Base-by-base conservation (phyloP, 2,888 invertebrate genomes). In the Zele albiditarsus region DNA sequence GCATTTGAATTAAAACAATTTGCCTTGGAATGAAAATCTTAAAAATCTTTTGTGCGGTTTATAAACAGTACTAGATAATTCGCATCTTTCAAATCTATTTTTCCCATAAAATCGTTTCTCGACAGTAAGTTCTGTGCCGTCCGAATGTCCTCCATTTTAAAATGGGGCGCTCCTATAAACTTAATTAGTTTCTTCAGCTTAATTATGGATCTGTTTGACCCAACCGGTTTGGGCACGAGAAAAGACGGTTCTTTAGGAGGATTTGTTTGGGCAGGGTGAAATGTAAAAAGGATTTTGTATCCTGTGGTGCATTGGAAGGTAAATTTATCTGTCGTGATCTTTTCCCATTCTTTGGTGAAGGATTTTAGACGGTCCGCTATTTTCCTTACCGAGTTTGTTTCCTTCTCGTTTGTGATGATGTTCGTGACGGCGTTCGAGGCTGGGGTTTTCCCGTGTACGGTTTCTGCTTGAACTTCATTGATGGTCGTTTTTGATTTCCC, bases 321-420 rank as follows among this genome's bases (percentile, higher is more conserved):
- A 6, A 12, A n/a, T 49, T 67, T 74, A 53, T 75, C 74, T 0
- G 69, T n/a, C 2, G 77, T 75, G 28, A 77, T 75, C 4, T 38
- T 33, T 57, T 49, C 28, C 66, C 75, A 74, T 12, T 23, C 25
- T 14, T 69, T 28, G 14, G 14, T 14, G 25, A 75, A 77, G 28
- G 20, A 16, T 12, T 42, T 10, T 10, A 75, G 25, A 28, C 72
- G 67, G 16, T 42, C 75, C 8, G 77, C 62, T 57, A 69, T 46
- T 49, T 68, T 74, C 5, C 38, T 20, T 75, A 75, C 75, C 67
- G 75, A 33, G 20, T 2, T 66, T 42, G 75, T 28, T 75, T 75
- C 75, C 27, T 77, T n/a, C n/a, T n/a, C n/a, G n/a, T n/a, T n/a
- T n/a, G n/a, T n/a, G 38, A 70, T 8, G 31, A 73, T 66, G 77